Base-by-base conservation (phyloP, 2,797 vertebrate genomes). In the Enteromius argenteus region DNA sequence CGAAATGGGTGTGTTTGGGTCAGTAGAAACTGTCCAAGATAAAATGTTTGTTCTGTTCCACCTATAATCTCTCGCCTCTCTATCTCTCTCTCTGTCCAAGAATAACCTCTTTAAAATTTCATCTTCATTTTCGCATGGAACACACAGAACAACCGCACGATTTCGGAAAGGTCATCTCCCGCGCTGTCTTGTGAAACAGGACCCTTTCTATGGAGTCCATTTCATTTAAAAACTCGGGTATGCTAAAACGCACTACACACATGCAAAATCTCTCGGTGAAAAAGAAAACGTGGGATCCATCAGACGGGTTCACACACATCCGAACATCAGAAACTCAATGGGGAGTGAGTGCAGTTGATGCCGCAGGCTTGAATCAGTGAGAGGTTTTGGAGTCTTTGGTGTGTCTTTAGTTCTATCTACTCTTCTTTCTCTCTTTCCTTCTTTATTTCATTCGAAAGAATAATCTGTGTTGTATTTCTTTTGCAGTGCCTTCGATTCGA, bases 1-100 rank as follows among this genome's bases (percentile, higher is more conserved):
- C 85, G 77, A 80, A 85, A 80, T 53, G 56, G 62, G 71, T 85
- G 51, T 77, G 71, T 77, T 83, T 80, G 58, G 83, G 80, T 83
- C 83, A 85, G 83, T 66, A 66, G 27, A 86, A 77, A 30, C 69
- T 53, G 80, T 53, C 82, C 30, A 32, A 62, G 46, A 85, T 76
- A 78, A 80, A 85, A 83, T 85, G 42, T 85, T 83, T 83, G 35
- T 80, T 85, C 76, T 86, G 13, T 49, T 75, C 62, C 23, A 39
- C 44, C 9, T 84, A 37, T 37, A 69, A 56, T 32, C 19, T 17
- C 17, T 72, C 51, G 23, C n/a, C 4, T 14, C 35, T n/a, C 23
- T 67, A 27, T 62, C 35, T 6, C 27, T n/a, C 44, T 75, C 62
- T n/a, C 46, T 30, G 21, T 46, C 39, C 53, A 49, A 79, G 64